Conservation (phyloP, 2,888 invertebrate species). For the Hydraecia micacea region DNA sequence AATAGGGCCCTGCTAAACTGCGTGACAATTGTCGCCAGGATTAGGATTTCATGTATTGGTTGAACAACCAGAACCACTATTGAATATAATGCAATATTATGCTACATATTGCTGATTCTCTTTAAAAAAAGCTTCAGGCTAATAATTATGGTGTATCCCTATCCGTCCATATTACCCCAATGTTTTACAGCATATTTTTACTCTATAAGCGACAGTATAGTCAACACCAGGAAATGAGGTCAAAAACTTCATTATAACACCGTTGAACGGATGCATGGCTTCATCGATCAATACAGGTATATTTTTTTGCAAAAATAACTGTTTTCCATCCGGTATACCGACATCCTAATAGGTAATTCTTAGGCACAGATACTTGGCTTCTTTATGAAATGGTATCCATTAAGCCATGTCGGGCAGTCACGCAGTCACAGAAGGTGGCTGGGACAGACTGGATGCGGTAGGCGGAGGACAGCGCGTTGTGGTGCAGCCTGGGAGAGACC, state of each 20-base stretch:
- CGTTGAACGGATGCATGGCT: slow-evolving; percentile 47
- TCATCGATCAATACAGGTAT: slow-evolving; percentile 14
- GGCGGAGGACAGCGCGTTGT: background rate
- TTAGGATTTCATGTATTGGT: background rate
- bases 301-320: slow-evolving; percentile 40
- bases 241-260: slow-evolving; percentile 46
- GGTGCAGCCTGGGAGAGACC: background rate
- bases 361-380: background rate
- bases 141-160: too few species aligned
- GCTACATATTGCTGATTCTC: background rate
- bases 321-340: slow-evolving; percentile 32
- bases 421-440: background rate
- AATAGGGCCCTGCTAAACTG: too few species aligned
- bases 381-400: background rate
- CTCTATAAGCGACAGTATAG: background rate
- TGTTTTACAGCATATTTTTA: background rate
- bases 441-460: background rate
- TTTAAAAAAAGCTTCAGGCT: background rate
- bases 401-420: too few species aligned
- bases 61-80: background rate
- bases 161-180: background rate
- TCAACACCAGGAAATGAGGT: slow-evolving; percentile 29
- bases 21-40: too few species aligned
- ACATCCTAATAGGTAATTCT: slow-evolving; percentile 8
- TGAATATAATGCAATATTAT: background rate